Conservation (phyloP, 2,113 vertebrate species). For the Phaethornis superciliosus region DNA sequence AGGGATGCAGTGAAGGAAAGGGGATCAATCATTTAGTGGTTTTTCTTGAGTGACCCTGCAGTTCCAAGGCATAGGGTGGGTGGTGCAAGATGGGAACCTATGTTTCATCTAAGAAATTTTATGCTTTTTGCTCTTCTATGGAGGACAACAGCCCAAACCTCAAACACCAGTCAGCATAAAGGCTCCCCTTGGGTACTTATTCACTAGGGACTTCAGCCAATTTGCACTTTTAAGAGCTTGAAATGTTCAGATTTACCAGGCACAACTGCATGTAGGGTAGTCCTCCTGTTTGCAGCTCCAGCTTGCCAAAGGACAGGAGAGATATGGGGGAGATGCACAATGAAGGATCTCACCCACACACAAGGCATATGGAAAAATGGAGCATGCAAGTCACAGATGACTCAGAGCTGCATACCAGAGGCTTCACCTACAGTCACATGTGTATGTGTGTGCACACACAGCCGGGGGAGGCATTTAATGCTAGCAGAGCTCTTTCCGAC, state of each 20-base stretch:
- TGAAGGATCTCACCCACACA: not conserved
- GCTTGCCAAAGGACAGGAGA: conserved; percentile 30
- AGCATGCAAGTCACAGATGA: not conserved
- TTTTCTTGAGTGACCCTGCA: not conserved
- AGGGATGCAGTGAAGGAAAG: not conserved
- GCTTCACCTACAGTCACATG: conserved; percentile 21
- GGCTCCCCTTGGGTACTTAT: not conserved
- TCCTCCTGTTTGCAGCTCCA: conserved; percentile 23
- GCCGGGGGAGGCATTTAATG: not conserved
- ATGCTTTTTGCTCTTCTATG: not conserved
- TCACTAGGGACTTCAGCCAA: not conserved
- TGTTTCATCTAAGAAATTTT: not conserved
- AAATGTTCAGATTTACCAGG: conserved; percentile 66
- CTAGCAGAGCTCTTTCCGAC: not conserved
- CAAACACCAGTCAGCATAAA: not conserved
- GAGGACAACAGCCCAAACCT: not conserved
- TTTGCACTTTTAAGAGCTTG: not conserved
- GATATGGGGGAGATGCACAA: not conserved
- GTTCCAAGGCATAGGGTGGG: not conserved
- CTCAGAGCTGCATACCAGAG: conserved; percentile 20
- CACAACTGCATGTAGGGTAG: conserved; percentile 7
- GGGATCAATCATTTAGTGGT: not conserved
- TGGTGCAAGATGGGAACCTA: not conserved
- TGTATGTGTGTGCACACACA: not conserved
- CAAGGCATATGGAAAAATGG: not conserved